Percentiles rank a stretch among this genome's conserved stretches.
Evolutionary conservation across 2,797 vertebrate genomes (phyloP).

Genomic region (Coccyzus lansbergi): DNA sequence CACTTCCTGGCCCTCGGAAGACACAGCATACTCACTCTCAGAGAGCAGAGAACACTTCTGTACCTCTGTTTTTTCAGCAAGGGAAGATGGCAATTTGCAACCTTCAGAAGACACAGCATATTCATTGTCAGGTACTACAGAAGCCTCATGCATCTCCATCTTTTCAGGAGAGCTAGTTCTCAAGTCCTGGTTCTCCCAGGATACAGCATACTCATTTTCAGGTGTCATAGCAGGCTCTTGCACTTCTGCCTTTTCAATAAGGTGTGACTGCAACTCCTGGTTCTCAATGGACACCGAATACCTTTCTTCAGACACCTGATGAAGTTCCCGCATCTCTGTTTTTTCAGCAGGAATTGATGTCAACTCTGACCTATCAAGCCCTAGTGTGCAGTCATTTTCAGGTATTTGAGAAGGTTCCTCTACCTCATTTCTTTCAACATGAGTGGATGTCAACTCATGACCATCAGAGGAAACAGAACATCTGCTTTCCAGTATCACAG

Average conservation of each 20-base stretch:
- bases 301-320: not conserved
- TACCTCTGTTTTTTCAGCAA: not conserved
- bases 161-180: constrained; percentile 21
- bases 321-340: not conserved
- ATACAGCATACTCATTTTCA: not conserved
- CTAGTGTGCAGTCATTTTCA: not conserved
- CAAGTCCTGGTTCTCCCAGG: constrained; percentile 23
- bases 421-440: not conserved
- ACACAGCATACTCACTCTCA: not conserved
- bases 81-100: not conserved
- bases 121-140: not conserved
- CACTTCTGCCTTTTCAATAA: not conserved
- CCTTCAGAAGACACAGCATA: not conserved
- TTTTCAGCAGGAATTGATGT: constrained; percentile 15
- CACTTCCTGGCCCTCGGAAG: not conserved
- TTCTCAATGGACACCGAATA: not conserved
- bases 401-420: not conserved
- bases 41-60: not conserved
- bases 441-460: not conserved
- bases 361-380: not conserved
- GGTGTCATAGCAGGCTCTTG: not conserved
- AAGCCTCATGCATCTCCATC: not conserved
- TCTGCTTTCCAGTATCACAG: not conserved
- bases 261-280: not conserved
- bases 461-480: not conserved